Evolutionary conservation across 2,797 vertebrate species (phyloP), one percentile per base, ranked within the genome.

Genomic region (Vultur gryphus): DNA sequence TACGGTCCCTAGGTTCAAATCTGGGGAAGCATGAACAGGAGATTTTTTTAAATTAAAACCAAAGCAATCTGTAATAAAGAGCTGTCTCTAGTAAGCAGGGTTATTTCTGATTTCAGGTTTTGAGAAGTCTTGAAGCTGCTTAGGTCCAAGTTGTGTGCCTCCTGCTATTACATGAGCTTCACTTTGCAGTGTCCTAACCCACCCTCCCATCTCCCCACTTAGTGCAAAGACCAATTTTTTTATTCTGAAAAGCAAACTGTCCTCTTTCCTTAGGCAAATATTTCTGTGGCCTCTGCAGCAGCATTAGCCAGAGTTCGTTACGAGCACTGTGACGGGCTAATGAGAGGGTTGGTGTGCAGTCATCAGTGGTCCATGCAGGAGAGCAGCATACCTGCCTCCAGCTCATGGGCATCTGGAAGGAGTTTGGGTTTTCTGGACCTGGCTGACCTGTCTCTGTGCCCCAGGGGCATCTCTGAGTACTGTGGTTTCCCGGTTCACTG

Each of bases 1-100:
- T 49, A 7, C 0, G 0, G 48, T 49, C 54, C 44, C 57, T 48
- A 35, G 29, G 10, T 0, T 7, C 26, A 66, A 51, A 62, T 28
- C 24, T 69, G 65, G 35, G 21, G 28, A 46, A 85, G 28, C 2
- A 3, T 24, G 37, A 65, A 46, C 28, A 28, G 43, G 48, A 48
- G 43, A 24, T 24, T 14, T 21, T 75, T 58, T 94, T 54, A 28
- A 64, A 76, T 33, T 44, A 61, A 78, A 71, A 9, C 13, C 52
- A 24, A 76, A 87, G 37, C 51, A 82, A 26, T 29, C 49, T 1
- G 0, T 69, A n/a, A 46, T 46, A 39, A 72, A 87, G 12, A 18
- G 13, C 66, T 79, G 41, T 69, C 51, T 87, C n/a, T 43, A 55
- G 37, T 20, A 82, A 82, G 54, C 25, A 49, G 41, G 20, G 13